phyloP scores from a whole-genome alignment of 2,888 invertebrate genomes.

The Xestia ashworthii region DNA sequence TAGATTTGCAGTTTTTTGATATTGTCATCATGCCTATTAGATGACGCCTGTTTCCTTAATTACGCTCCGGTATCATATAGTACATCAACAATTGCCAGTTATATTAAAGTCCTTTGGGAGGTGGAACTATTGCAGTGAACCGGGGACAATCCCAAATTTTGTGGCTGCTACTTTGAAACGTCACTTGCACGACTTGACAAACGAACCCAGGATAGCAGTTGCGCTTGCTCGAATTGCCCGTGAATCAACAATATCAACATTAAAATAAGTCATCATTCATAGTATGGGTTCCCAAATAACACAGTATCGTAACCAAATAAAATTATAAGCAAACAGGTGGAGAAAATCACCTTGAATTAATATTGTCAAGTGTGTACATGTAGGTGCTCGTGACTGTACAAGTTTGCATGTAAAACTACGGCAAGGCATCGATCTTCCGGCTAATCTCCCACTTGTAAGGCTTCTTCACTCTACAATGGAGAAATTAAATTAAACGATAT shows the following conservation, averaged over 20 bases:
- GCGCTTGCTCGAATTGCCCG: not conserved
- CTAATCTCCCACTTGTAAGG: slow-evolving; percentile 68
- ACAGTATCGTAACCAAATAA: not conserved
- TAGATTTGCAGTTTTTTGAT: too few species aligned
- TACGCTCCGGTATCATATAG: too few species aligned
- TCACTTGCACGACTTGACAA: not conserved
- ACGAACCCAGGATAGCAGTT: not conserved
- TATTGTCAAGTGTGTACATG: not conserved
- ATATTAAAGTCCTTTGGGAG: not conserved
- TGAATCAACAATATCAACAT: not conserved
- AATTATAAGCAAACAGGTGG: not conserved
- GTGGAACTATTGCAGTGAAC: not conserved
- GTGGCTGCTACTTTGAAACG: not conserved
- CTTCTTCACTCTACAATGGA: slow-evolving; percentile 61
- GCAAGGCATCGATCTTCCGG: slow-evolving; percentile 62
- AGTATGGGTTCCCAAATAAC: not conserved
- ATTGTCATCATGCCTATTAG: too few species aligned
- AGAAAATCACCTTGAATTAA: not conserved
- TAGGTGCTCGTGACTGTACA: slow-evolving; percentile 2
- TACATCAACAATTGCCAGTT: not conserved
- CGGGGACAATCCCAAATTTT: not conserved
- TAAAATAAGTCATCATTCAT: not conserved
- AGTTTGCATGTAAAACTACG: slow-evolving; percentile 57
- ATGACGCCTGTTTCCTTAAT: too few species aligned
- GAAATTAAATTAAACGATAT: slow-evolving; percentile 56